Conservation (phyloP, 2,797 vertebrate genomes). For the Chelmon rostratus region DNA sequence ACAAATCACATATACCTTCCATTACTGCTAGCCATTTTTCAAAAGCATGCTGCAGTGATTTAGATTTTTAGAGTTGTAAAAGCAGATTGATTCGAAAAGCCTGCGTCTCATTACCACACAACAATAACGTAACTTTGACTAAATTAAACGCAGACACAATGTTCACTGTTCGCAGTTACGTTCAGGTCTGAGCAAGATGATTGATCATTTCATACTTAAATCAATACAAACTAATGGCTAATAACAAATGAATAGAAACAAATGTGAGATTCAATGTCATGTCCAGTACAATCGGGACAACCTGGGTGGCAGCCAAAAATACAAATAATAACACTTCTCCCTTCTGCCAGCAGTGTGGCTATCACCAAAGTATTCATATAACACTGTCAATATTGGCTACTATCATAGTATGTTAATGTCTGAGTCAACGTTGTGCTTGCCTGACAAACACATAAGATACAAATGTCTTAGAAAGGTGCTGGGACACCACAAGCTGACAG, state of each 20-base stretch:
- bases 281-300: neutral
- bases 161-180: constrained; percentile 21
- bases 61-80: constrained; percentile 53
- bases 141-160: constrained; percentile 63
- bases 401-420: neutral
- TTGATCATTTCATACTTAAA: constrained; percentile 43
- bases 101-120: constrained; percentile 68
- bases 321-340: neutral
- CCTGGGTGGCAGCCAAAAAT: neutral
- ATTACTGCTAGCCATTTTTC: constrained; percentile 54
- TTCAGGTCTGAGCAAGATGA: constrained; percentile 18
- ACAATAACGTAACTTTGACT: constrained; percentile 50
- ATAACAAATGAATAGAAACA: neutral
- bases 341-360: neutral
- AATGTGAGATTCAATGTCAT: neutral
- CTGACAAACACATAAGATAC: neutral
- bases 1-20: constrained; percentile 44
- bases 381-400: neutral
- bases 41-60: constrained; percentile 47
- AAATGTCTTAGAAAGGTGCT: neutral
- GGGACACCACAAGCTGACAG: neutral
- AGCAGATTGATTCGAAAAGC: constrained; percentile 50
- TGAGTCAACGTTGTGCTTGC: neutral
- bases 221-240: constrained; percentile 15
- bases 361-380: neutral